Evolutionary conservation across 1,140 invertebrate species (phyloP).

Genomic region (Drosophila kurseongensis): DNA sequence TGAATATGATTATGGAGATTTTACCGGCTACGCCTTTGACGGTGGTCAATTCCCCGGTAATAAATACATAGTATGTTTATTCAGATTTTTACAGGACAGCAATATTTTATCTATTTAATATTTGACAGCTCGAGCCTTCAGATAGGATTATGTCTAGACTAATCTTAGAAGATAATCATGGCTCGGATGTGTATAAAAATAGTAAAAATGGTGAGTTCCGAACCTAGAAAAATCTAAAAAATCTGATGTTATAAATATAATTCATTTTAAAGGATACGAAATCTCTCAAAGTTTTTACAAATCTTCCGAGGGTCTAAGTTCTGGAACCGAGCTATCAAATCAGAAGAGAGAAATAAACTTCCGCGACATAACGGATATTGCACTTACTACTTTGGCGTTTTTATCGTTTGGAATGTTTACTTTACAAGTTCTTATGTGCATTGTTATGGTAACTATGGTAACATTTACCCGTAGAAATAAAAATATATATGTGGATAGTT

Average conservation of each 20-base stretch:
- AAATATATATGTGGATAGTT: too few species aligned
- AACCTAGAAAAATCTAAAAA: background rate
- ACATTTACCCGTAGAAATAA: too few species aligned
- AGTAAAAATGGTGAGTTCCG: slow-evolving; percentile 52
- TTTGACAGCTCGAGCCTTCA: slow-evolving; percentile 19
- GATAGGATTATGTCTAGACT: slow-evolving; percentile 3
- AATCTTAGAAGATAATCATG: background rate
- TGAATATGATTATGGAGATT: slow-evolving; percentile 60
- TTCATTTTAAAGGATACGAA: slow-evolving; percentile 44
- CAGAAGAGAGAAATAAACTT: slow-evolving; percentile 87
- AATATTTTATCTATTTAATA: background rate
- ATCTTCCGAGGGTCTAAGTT: slow-evolving; percentile 1
- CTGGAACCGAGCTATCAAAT: slow-evolving; percentile 14
- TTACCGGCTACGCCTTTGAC: slow-evolving; percentile 67
- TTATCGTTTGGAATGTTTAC: slow-evolving; percentile 92
- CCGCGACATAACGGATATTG: slow-evolving; percentile 91
- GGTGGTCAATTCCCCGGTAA: slow-evolving; percentile 2
- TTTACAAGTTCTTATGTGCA: slow-evolving; percentile 90
- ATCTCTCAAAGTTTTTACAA: slow-evolving; percentile 13
- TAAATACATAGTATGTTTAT: slow-evolving; percentile 23
- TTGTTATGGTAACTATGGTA: slow-evolving; percentile 86
- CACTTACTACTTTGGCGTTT: slow-evolving; percentile 91
- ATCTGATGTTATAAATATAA: too few species aligned
- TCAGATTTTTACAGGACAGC: background rate
- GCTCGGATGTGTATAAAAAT: slow-evolving; percentile 16